These are phyloP conservation scores for Coturnix japonica DNA, from an alignment of 2,113 vertebrate genomes.

Conservation along the genomic window DNA sequence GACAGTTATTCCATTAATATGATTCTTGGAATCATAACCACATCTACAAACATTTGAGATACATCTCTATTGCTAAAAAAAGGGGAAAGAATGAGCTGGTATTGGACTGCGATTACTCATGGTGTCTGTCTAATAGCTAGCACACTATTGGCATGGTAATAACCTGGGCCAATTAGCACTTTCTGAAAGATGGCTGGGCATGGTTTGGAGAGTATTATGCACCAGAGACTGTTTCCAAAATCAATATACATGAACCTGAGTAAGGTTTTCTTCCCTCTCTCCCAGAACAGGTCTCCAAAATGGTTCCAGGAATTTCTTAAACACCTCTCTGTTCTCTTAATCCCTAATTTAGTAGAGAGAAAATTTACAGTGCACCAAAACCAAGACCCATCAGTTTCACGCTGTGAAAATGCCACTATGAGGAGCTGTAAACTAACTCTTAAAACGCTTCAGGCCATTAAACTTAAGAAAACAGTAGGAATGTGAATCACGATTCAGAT, in stretches of 20 bases:
- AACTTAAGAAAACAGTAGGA: neutral
- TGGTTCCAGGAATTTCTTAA: neutral
- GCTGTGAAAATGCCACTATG: neutral
- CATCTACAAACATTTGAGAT: neutral
- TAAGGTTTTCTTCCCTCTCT: neutral
- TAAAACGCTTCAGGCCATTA: neutral
- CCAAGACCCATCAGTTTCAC: neutral
- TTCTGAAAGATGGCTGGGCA: neutral
- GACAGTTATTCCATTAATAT: neutral
- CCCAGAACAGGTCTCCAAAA: neutral
- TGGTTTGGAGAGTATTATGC: neutral
- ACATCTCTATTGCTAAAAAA: neutral
- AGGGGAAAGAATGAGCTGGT: neutral
- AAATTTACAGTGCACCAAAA: neutral
- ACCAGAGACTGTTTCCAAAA: neutral
- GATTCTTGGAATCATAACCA: neutral
- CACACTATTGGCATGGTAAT: neutral
- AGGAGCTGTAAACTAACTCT: neutral
- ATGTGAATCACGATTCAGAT: neutral
- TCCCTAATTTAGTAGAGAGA: neutral
- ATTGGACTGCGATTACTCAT: neutral
- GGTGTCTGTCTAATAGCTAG: neutral
- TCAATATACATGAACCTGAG: neutral
- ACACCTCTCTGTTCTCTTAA: neutral
- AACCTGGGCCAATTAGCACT: neutral